Conservation (phyloP, 53 echinoderm and acorn worm species). For the Mesocentrotus franciscanus region DNA sequence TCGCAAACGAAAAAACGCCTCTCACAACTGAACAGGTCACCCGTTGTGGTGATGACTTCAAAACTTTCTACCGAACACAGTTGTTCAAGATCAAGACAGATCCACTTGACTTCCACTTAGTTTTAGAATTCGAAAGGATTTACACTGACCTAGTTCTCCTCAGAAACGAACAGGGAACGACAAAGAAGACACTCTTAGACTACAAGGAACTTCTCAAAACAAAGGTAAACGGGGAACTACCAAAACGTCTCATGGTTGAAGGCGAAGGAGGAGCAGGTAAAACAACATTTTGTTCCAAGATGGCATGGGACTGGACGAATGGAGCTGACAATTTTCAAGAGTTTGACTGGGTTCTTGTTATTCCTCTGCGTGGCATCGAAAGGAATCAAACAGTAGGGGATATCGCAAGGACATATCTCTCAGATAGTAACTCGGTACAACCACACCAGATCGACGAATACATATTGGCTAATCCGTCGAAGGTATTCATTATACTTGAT, state of each 20-base stretch:
- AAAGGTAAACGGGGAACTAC: not conserved
- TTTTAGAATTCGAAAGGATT: not conserved
- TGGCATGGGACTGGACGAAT: not conserved
- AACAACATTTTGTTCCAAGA: not conserved
- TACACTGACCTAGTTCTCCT: not conserved
- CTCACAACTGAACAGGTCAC: not conserved
- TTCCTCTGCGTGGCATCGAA: not conserved
- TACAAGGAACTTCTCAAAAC: not conserved
- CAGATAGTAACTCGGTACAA: too few relatives aligned
- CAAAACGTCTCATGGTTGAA: not conserved
- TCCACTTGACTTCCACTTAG: not conserved
- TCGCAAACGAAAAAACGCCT: not conserved
- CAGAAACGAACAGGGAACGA: not conserved
- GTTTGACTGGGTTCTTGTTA: not conserved
- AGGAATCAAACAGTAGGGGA: not conserved
- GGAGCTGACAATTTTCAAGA: not conserved
- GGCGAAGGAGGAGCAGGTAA: not conserved
- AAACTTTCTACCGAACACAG: not conserved
- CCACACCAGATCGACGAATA: too few relatives aligned
- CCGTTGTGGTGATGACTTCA: not conserved
- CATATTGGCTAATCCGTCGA: too few relatives aligned
- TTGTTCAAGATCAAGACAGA: not conserved
- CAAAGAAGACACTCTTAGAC: not conserved
- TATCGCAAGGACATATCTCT: too few relatives aligned
- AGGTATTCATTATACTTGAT: too few relatives aligned